Evolutionary conservation across 2,113 vertebrate genomes (phyloP), one percentile per base, ranked within the genome.

Genomic region (Alces alces): DNA sequence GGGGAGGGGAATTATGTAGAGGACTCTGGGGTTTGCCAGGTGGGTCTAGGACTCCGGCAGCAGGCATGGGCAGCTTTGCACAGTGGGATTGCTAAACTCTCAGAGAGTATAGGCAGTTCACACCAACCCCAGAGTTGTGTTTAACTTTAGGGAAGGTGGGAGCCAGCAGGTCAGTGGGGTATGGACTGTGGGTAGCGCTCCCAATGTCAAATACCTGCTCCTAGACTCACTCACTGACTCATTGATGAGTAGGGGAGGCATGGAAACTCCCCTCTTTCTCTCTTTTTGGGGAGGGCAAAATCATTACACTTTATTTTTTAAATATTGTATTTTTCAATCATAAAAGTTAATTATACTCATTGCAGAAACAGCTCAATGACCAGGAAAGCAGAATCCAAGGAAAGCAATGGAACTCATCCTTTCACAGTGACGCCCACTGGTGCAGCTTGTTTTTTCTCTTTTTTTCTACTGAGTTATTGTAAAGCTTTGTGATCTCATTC

Each of bases 131-230:
- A 27, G 57, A 6, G 21, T 58, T 2, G 57, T 97, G 96, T 97
- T 98, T 98, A 36, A 88, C 86, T 97, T 97, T 92, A 97, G 97
- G 97, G 97, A 78, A 86, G 96, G 96, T 28, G 76, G 36, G 54
- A 23, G 19, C 47, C 52, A 19, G 7, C 28, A 23, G 17, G 25
- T 39, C 52, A 21, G 28, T 0, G 7, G 85, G 93, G 55, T 0
- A n/a, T 11, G 89, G 54, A 58, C 50, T 3, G 1, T 2, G 33
- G 19, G 73, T 39, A 39, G 2, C 12, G 9, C 21, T 55, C 57
- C 39, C 86, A 61, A 33, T 50, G 39, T 80, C 86, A 94, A 92
- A 95, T 8, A 61, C n/a, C 23, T 1, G 1, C 54, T 45, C 28
- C 1, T 1, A 4, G 36, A 60, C 64, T 57, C 10, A 43, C 17